Evolutionary conservation across 2,113 vertebrate genomes (phyloP), one percentile per base, ranked within the genome.

Genomic region (Hystrix cristata): DNA sequence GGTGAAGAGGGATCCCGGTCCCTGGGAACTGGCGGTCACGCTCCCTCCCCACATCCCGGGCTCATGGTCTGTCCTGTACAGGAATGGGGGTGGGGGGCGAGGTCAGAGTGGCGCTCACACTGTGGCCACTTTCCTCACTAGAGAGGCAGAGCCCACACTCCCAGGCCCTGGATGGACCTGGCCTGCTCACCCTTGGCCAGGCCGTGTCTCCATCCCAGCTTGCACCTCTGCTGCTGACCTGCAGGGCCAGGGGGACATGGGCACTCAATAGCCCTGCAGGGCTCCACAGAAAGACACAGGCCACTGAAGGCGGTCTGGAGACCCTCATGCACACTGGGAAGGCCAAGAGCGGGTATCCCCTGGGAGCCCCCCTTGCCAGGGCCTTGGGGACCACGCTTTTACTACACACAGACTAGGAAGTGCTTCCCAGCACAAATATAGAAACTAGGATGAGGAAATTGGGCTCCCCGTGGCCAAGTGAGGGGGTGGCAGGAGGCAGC

Each of bases 391-490:
- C 46, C 67, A 19, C 2, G 12, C 3, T 27, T 14, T 2, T 43
- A 9, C 65, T 4, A 4, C 25, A 10, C 51, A 46, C 1, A 7
- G 89, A 10, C 57, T 0, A 0, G 21, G 51, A 57, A 55, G 16
- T 7, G 92, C 67, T 84, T 79, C 78, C 55, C 43, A 57, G 12
- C 7, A 2, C 2, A 27, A 64, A 69, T 71, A 34, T 46, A 53
- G 18, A n/a, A 71, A 6, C n/a, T 0, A 1, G n/a, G 11, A 2
- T 0, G 2, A 46, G 55, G n/a, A 25, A 25, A 6, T 25, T 11
- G 59, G 64, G 53, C 10, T 12, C n/a, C 14, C 65, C 25, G 31
- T n/a, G 60, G 60, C 84, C 71, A 31, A 59, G 62, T 9, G 9
- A 11, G 2, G 5, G 31, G 59, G 64, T 69, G 51, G 46, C 29